Evolutionary conservation across 1,140 invertebrate genomes (phyloP), one percentile per base, ranked within the genome.

Genomic region (Brachionus rotundiformis): DNA sequence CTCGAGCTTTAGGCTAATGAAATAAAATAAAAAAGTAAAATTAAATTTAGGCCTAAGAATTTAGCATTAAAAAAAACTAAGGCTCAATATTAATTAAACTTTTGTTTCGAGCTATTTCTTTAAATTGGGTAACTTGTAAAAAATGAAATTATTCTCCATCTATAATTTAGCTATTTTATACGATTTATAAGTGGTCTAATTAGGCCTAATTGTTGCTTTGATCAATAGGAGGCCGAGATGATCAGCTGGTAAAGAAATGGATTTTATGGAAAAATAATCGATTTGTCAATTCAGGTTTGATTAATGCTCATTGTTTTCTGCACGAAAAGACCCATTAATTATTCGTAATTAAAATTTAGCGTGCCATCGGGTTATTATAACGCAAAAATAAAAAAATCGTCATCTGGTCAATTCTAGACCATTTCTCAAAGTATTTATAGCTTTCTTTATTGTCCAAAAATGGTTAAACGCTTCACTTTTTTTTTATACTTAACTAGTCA

Each of bases 251-350:
- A 54, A 19, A 16, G 47, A 54, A 54, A 54, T 54, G 19, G 47
- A 54, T 54, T 54, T 54, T 54, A 19, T 54, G 47, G 19, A 54
- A 54, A 54, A 54, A 54, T 54, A 54, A 54, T 54, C 47, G 47
- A 54, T 54, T 54, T 54, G 47, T 54, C 47, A 54, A 19, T 19
- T 16, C 19, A 16, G 23, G 47, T 54, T 23, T 54, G 47, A 54
- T 54, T 54, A 54, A 54, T 54, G 47, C 47, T 54, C 47, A 16
- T 54, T 54, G 47, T 54, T 54, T 54, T 54, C n/a, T 16, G 47
- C 47, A 23, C 47, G 47, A 54, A 54, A 54, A 19, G 6, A 16
- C 47, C 8, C 47, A 54, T 54, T 54, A 54, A 54, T 54, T 54
- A 54, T 54, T 54, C 0, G 19, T 23, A 54, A 54, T 54, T 54